Evolutionary conservation across 2,113 vertebrate genomes (phyloP), one percentile per base, ranked within the genome.

Genomic region (Alces alces): DNA sequence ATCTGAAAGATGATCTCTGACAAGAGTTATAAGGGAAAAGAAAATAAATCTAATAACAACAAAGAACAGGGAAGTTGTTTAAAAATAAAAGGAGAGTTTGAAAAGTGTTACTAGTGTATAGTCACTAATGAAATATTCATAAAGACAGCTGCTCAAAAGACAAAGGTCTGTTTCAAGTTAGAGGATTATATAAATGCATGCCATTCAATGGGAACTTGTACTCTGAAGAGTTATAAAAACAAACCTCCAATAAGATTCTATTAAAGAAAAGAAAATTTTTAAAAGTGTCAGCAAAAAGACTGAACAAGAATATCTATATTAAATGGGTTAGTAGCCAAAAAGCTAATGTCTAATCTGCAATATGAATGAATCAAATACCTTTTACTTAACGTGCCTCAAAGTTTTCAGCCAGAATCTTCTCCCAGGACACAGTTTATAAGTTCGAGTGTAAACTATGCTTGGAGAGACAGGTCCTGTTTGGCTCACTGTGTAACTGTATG

Each of bases 81-180:
- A 86, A 89, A 73, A 95, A 97, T 87, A 80, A 93, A 93, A 88
- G 7, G 36, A 92, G 54, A 91, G 85, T 91, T 87, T 50, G 39
- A 96, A 60, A 95, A 95, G 30, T 76, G 39, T 70, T 86, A 89
- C 60, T 33, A 94, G 91, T 89, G 66, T 97, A 95, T 61, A 94
- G 64, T 86, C 55, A 19, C 78, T 91, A 93, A 91, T 97, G 89
- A 97, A 98, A 95, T 97, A 98, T 98, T 98, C 89, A 98, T 97
- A 84, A 64, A 93, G 39, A 91, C 97, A 98, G 95, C 83, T 97
- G 97, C 86, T 97, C 93, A 83, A 86, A 89, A 79, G 61, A 97
- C 95, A 97, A 97, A 97, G 91, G 21, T 89, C 88, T 92, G 2
- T 94, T 78, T 87, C 85, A 85, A 96, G 88, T 95, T 90, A 89